Evolutionary conservation across 2,797 vertebrate species (phyloP).

Genomic region (Cottoperca gobio): DNA sequence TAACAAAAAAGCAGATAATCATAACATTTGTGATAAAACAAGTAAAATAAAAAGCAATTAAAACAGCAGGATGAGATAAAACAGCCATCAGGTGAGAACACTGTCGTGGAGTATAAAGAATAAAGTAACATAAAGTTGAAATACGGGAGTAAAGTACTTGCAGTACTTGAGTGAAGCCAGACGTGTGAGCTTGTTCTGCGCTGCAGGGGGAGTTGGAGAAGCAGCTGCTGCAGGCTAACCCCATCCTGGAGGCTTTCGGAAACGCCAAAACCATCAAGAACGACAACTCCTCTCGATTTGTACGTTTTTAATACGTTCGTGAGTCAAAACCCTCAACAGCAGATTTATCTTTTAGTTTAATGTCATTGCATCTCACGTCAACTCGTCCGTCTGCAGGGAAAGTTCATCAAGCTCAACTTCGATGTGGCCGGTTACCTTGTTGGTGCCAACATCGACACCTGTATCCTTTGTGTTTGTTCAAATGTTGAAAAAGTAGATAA

Average conservation of each 20-base stretch:
- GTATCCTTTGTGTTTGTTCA: constrained; percentile 88
- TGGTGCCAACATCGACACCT: constrained; percentile 96
- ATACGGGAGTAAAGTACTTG: no score
- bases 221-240: constrained; percentile 97
- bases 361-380: no score
- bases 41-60: no score
- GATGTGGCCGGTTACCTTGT: constrained; percentile 96
- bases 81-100: no score
- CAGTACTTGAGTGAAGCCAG: background rate
- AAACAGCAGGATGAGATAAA: no score
- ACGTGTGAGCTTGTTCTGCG: background rate
- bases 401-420: constrained; percentile 99
- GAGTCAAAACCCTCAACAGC: no score
- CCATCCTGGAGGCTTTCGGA: constrained; percentile 97
- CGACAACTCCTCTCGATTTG: constrained; percentile 97
- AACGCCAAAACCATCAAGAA: constrained; percentile 99
- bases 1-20: no score
- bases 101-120: no score
- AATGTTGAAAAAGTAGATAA: no score
- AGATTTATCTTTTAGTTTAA: no score
- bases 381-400: constrained; percentile 87
- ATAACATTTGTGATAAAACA: no score
- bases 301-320: constrained; percentile 53
- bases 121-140: no score
- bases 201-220: constrained; percentile 96